Evolutionary conservation across 2,888 invertebrate species (phyloP), one percentile per base, ranked within the genome.

Genomic region (Aporophyla lueneburgensis): DNA sequence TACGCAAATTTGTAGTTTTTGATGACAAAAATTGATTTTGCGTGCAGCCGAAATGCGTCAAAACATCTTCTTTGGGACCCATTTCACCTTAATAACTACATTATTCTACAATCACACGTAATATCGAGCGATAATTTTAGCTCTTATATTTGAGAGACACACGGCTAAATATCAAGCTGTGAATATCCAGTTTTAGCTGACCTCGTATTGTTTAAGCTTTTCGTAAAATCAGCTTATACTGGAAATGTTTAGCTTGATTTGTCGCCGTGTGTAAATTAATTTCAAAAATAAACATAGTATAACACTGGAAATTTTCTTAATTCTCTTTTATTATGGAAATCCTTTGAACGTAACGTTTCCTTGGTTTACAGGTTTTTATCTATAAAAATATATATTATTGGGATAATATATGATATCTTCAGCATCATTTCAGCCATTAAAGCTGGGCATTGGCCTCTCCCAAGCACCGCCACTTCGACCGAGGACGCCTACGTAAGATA

Each of bases 31-130:
- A n/a, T n/a, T n/a, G n/a, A n/a, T n/a, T n/a, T n/a, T n/a, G n/a
- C n/a, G n/a, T n/a, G n/a, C n/a, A n/a, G n/a, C n/a, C n/a, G n/a
- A n/a, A n/a, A n/a, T n/a, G n/a, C n/a, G n/a, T n/a, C n/a, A n/a
- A n/a, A n/a, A n/a, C n/a, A n/a, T n/a, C n/a, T n/a, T n/a, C n/a
- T n/a, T n/a, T n/a, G n/a, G n/a, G n/a, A n/a, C n/a, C n/a, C n/a
- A n/a, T n/a, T n/a, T n/a, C n/a, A n/a, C n/a, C n/a, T 75, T 40
- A 75, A 33, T 27, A 33, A 53, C 46, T 24, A 53, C 9, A 24
- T 67, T 14, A 51, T 24, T 33, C 53, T 53, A 69, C 33, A 59
- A 59, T 24, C 78, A 69, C 40, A 53, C 24, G 33, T 67, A 19
- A 4, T 24, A 56, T 63, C 75, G 21, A 63, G 49, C 24, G 14